A percentile compares a stretch with the other conserved stretches of the same genome.
Evolutionary conservation across 2,113 vertebrate species (phyloP).

Genomic region (Anguilla japonica): DNA sequence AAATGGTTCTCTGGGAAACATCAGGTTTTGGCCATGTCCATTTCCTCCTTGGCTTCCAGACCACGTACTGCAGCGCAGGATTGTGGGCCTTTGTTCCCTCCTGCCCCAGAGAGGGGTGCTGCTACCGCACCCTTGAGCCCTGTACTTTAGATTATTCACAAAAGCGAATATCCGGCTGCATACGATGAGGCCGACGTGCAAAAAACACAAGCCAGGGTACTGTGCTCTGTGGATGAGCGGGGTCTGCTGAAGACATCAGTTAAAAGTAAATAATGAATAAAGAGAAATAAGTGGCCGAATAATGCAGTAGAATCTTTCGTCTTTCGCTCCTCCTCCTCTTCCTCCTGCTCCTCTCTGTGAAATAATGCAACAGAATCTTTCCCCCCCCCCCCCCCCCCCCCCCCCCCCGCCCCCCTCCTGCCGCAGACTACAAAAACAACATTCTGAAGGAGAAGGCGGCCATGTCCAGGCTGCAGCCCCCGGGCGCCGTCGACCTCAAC

Average conservation of each 20-base stretch:
- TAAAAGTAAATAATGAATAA: no score
- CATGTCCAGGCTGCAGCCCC: constrained; percentile 67
- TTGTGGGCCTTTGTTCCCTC: not conserved
- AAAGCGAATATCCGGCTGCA: not conserved
- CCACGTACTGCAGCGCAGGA: not conserved
- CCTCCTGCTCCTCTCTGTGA: no score
- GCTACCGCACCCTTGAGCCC: no score
- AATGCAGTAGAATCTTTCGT: not conserved
- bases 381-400: no score
- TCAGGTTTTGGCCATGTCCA: not conserved
- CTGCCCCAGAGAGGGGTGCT: no score
- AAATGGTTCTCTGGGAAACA: not conserved
- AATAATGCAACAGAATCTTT: not conserved
- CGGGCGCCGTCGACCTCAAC: constrained; percentile 83
- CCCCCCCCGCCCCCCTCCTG: not conserved
- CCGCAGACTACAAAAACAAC: constrained; percentile 95
- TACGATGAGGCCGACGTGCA: not conserved
- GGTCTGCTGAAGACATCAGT: not conserved
- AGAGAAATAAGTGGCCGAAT: not conserved
- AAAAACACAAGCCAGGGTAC: not conserved
- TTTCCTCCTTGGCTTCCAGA: not conserved
- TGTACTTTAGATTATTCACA: not conserved
- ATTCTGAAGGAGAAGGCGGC: constrained; percentile 86
- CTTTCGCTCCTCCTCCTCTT: no score
- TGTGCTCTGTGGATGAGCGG: no score